Evolutionary conservation across 2,888 invertebrate genomes (phyloP).

Genomic region (Xestia sexstrigata): DNA sequence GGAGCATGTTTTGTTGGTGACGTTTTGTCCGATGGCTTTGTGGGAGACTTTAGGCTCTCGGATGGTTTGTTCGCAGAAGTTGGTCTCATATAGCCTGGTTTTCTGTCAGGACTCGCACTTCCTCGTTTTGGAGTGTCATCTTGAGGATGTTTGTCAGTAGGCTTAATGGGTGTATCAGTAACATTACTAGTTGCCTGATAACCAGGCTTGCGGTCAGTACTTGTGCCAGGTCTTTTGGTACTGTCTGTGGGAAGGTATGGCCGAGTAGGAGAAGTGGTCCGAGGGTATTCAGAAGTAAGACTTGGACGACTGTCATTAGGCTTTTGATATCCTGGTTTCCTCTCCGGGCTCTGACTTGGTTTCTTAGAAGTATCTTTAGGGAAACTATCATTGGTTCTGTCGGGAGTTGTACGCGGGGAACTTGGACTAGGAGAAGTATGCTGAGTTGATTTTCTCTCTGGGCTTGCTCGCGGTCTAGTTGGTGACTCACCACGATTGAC

Average conservation of each 20-base stretch:
- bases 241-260: constrained; percentile 34
- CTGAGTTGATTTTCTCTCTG: constrained; percentile 68
- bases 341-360: constrained; percentile 72
- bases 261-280: constrained; percentile 54
- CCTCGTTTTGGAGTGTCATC: constrained; percentile 47
- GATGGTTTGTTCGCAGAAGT: constrained; percentile 72
- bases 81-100: constrained; percentile 80
- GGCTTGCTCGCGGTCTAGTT: constrained; percentile 67
- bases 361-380: constrained; percentile 45
- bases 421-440: constrained; percentile 34
- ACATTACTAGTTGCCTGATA: constrained; percentile 36
- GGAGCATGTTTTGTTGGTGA: constrained; percentile 63
- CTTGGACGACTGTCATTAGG: constrained; percentile 42
- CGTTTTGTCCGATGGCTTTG: constrained; percentile 68
- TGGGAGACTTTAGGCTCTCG: constrained; percentile 63
- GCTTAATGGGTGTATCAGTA: constrained; percentile 28
- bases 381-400: constrained; percentile 33
- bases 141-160: constrained; percentile 41
- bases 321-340: constrained; percentile 60
- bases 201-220: constrained; percentile 66
- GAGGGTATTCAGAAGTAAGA: constrained; percentile 25
- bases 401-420: constrained; percentile 48
- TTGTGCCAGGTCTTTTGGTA: constrained; percentile 49
- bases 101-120: constrained; percentile 71
- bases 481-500: constrained; percentile 61